A percentile compares a stretch with the other conserved stretches of the same genome.
phyloP scores from a whole-genome alignment of 2,113 vertebrate species.

The Paramormyrops kingsleyae region DNA sequence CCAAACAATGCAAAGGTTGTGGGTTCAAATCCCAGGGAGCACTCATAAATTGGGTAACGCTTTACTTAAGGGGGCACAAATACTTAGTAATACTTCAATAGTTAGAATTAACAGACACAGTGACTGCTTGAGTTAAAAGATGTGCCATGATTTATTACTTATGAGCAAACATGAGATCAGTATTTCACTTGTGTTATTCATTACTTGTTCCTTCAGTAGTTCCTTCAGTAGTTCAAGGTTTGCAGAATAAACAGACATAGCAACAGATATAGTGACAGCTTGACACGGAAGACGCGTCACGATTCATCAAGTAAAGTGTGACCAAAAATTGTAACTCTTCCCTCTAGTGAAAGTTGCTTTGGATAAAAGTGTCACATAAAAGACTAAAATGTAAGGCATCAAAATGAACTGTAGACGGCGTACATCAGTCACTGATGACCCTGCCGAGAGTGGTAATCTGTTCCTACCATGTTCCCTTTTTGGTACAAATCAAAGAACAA shows the following conservation, averaged over 20 bases:
- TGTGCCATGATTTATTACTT: not conserved
- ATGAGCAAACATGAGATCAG: not conserved
- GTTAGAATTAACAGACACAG: not conserved
- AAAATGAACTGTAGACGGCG: not conserved
- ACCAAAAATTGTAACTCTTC: not conserved
- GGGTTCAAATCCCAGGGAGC: not conserved
- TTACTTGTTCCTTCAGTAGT: not conserved
- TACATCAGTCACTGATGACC: not conserved
- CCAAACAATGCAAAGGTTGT: not conserved
- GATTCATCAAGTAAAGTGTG: not conserved
- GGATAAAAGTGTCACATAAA: not conserved
- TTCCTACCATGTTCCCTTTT: not conserved
- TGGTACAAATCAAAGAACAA: not conserved
- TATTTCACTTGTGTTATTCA: not conserved
- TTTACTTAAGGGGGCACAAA: not conserved
- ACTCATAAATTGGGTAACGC: not conserved
- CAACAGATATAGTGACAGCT: not conserved
- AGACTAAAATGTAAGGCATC: not conserved
- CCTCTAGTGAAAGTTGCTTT: not conserved
- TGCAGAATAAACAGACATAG: not conserved
- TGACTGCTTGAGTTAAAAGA: not conserved
- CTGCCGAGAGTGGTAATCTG: not conserved
- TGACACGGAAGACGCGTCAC: not conserved
- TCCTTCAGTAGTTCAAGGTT: not conserved
- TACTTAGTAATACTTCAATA: not conserved